These are phyloP conservation scores for Echeneis naucrates DNA, from an alignment of 2,797 vertebrate genomes.

Conservation along the genomic window DNA sequence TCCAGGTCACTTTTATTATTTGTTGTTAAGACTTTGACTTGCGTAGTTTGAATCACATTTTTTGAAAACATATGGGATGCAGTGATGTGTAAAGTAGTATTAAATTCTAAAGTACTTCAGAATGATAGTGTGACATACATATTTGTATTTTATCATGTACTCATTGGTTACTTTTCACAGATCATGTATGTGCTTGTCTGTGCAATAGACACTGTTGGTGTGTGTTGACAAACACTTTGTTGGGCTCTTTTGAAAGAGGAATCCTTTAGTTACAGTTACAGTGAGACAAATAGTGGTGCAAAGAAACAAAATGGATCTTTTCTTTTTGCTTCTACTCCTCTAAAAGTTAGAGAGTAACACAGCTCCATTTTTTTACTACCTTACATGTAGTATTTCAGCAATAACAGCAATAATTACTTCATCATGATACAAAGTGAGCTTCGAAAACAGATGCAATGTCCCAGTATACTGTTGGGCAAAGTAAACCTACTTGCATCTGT, in stretches of 20 bases:
- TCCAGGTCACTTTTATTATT: background rate
- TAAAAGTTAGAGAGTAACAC: too few relatives aligned
- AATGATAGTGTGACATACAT: too few relatives aligned
- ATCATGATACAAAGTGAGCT: background rate
- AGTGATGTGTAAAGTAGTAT: background rate
- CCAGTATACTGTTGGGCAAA: background rate
- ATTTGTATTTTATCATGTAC: background rate
- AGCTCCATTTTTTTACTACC: too few relatives aligned
- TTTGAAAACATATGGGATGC: background rate
- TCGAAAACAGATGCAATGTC: background rate
- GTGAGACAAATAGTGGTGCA: background rate
- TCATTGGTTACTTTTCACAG: background rate
- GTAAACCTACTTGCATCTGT: background rate
- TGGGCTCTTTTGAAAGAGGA: background rate
- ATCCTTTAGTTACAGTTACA: background rate
- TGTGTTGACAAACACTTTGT: constrained; percentile 4
- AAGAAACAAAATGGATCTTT: background rate
- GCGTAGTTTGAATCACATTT: background rate
- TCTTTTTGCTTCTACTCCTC: background rate
- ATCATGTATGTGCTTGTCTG: background rate
- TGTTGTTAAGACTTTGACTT: background rate
- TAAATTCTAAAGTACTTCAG: background rate
- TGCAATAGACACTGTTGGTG: background rate
- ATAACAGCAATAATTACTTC: background rate
- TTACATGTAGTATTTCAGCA: too few relatives aligned